Conservation (phyloP, 1,140 invertebrate species). For the Drosophila asahinai region DNA sequence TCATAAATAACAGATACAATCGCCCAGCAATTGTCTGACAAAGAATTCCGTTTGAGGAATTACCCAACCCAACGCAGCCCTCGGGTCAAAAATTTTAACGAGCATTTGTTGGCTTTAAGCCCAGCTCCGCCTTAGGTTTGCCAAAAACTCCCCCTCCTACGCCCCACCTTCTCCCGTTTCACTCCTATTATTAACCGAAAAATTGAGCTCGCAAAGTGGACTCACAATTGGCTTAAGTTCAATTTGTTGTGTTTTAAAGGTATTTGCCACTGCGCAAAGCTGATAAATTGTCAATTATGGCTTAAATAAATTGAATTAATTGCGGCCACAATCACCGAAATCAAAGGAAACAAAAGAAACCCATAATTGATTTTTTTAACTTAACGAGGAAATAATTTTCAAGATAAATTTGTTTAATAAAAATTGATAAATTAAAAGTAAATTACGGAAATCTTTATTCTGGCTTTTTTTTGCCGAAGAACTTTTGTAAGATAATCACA, state of each 20-base stretch:
- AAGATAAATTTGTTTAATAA: not conserved
- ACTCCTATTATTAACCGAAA: constrained; percentile 22
- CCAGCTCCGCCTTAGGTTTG: constrained; percentile 41
- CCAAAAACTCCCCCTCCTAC: constrained; percentile 43
- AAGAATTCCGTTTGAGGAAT: constrained; percentile 72
- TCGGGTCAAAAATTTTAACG: constrained; percentile 69
- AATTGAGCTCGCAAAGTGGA: constrained; percentile 24
- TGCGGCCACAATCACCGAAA: constrained; percentile 4
- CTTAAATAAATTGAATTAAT: constrained; percentile 10
- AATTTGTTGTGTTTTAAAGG: constrained; percentile 34
- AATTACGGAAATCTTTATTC: not conserved
- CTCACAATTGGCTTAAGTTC: constrained; percentile 36
- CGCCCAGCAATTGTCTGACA: constrained; percentile 58
- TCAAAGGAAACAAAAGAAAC: not conserved
- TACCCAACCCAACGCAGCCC: constrained; percentile 69
- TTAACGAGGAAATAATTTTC: constrained; percentile 4
- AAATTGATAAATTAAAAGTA: not conserved
- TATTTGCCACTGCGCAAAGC: constrained; percentile 35
- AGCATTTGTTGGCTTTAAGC: constrained; percentile 52
- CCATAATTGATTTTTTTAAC: not conserved
- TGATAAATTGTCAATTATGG: constrained; percentile 25
- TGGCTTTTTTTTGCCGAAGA: not conserved
- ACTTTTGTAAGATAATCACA: not conserved
- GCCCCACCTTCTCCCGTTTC: not conserved
- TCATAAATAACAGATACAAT: constrained; percentile 73